Evolutionary conservation across 2,113 vertebrate species (phyloP).

Genomic region (Perccottus glenii): DNA sequence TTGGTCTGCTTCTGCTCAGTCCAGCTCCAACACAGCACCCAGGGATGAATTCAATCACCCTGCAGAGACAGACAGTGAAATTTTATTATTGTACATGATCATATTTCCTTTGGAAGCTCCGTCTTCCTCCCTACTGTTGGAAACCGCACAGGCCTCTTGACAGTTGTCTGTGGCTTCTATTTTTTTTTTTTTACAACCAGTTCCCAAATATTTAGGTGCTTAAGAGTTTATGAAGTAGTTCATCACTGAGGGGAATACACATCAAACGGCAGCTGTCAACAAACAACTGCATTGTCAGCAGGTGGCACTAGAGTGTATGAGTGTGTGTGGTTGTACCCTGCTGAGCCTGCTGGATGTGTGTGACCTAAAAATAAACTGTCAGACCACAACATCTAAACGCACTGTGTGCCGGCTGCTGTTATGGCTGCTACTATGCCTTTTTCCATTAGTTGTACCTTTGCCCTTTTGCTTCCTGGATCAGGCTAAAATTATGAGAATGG

Average conservation of each 20-base stretch:
- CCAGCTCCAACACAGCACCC: slow-evolving; percentile 28
- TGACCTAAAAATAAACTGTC: slow-evolving; percentile 62
- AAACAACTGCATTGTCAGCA: slow-evolving; percentile 45
- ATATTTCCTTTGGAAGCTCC: slow-evolving; percentile 5
- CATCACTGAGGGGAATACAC: not conserved
- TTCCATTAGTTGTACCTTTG: not conserved
- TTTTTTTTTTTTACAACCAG: slow-evolving; percentile 1
- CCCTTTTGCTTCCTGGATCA: not conserved
- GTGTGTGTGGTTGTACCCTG: slow-evolving; percentile 37
- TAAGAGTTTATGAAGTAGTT: not conserved
- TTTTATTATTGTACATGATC: slow-evolving; percentile 7
- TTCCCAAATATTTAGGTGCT: not conserved
- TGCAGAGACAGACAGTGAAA: slow-evolving; percentile 37
- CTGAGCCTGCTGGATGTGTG: slow-evolving; percentile 48
- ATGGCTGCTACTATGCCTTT: not conserved
- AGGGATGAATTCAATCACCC: slow-evolving; percentile 35
- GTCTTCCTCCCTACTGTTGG: slow-evolving; percentile 9
- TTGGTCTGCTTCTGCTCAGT: slow-evolving; percentile 48
- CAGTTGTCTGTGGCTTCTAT: not conserved
- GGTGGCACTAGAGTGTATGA: slow-evolving; percentile 45
- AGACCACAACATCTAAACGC: slow-evolving; percentile 34
- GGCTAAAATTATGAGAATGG: not conserved
- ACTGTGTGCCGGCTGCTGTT: too few relatives aligned
- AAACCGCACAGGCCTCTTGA: slow-evolving; percentile 6
- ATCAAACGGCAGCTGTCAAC: slow-evolving; percentile 30